Evolutionary conservation across 2,113 vertebrate genomes (phyloP), one percentile per base, ranked within the genome.

Genomic region (Megalops atlanticus): DNA sequence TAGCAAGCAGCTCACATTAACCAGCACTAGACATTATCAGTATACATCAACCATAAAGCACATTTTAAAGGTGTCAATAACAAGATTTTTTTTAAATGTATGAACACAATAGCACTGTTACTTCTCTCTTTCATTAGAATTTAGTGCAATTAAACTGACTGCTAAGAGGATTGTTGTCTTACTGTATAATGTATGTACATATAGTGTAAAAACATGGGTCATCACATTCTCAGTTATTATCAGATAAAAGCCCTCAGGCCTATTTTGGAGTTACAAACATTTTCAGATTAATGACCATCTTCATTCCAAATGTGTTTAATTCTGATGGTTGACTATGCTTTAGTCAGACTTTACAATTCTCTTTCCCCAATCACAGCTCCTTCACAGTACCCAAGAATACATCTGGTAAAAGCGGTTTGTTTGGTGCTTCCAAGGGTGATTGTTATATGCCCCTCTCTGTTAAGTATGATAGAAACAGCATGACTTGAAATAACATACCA

Each of bases 381-480:
- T 58, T 58, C 52, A 58, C 58, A 31, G 58, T n/a, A 64, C 31
- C 58, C 11, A 10, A 31, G 8, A 31, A 27, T 64, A 64, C 24
- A 27, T 64, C 31, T 64, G 58, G 31, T 64, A n/a, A 64, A 64
- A 64, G 58, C 2, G 31, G 58, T 64, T 24, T 31, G 58, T 78
- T 15, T 58, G 12, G n/a, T 6, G 40, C 52, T n/a, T 40, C 24
- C 24, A 38, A 68, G 52, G 38, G 76, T 36, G 64, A 79, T 33
- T 71, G 78, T 12, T 33, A 33, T 69, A 79, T n/a, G 39, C 40
- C 33, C 33, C 69, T 16, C 15, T 68, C 11, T 64, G 52, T 43
- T 43, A 33, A 69, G 36, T 58, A 31, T 68, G 14, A 40, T 79
- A 79, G n/a, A 75, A 75, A 41, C 40, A 75, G 73, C 73, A 75